Evolutionary conservation across 2,888 invertebrate species (phyloP).

Genomic region (Ephialtes manifestator): DNA sequence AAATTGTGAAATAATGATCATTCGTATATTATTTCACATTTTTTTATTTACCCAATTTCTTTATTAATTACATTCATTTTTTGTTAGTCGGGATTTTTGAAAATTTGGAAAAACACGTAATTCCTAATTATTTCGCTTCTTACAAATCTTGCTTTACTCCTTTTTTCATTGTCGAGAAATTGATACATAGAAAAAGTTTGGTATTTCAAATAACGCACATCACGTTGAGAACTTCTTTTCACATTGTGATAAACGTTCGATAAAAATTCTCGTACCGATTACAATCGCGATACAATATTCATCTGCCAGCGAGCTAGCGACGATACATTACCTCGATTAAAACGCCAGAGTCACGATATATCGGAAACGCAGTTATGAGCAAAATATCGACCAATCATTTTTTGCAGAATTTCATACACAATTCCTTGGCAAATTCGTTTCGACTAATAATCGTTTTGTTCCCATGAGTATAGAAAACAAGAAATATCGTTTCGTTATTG

Average conservation of each 20-base stretch:
- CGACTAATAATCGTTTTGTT: constrained; percentile 32
- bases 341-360: constrained; percentile 62
- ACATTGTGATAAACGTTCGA: neutral
- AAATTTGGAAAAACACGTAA: no score
- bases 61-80: no score
- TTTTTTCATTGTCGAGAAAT: no score
- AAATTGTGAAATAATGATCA: no score
- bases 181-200: no score
- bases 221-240: neutral
- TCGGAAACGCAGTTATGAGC: constrained; percentile 21
- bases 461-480: neutral
- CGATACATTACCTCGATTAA: constrained; percentile 76
- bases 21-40: no score
- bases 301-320: constrained; percentile 55
- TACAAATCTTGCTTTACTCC: no score
- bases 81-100: no score
- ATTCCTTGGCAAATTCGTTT: constrained; percentile 49
- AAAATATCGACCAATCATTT: constrained; percentile 46
- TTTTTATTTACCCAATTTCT: no score
- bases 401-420: constrained; percentile 38
- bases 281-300: constrained; percentile 49
- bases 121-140: no score
- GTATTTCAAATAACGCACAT: neutral
- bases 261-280: constrained; percentile 15
- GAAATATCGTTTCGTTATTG: neutral